These are phyloP conservation scores for Drosophila azteca DNA, from an alignment of 1,140 invertebrate genomes.

Conservation along the genomic window DNA sequence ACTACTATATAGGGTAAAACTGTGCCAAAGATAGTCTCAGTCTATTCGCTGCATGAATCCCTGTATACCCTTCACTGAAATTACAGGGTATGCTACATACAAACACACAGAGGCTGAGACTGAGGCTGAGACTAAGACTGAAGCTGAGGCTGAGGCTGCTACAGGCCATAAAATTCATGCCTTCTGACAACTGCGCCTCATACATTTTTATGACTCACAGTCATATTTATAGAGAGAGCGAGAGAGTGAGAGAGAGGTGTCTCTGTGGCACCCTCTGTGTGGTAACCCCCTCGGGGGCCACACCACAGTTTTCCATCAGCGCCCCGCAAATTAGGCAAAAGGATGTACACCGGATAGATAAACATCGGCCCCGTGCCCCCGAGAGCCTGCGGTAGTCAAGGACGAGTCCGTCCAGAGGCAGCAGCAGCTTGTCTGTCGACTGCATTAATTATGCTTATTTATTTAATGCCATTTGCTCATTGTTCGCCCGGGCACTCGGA, in stretches of 20 bases:
- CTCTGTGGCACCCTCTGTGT: not conserved
- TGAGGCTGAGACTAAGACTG: too few relatives aligned
- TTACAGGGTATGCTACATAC: too few relatives aligned
- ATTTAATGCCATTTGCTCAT: slow-evolving; percentile 37
- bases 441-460: slow-evolving; percentile 59
- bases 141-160: too few relatives aligned
- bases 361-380: not conserved
- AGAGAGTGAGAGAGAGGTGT: not conserved
- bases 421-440: slow-evolving; percentile 24
- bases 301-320: slow-evolving; percentile 21
- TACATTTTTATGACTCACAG: slow-evolving; percentile 54
- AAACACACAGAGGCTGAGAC: too few relatives aligned
- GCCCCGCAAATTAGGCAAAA: slow-evolving; percentile 23
- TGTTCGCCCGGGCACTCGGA: slow-evolving; percentile 2
- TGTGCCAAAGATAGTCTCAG: too few relatives aligned
- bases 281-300: not conserved
- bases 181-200: slow-evolving; percentile 41
- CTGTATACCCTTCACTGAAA: too few relatives aligned
- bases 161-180: slow-evolving; percentile 34
- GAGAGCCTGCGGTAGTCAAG: slow-evolving; percentile 2
- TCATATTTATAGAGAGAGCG: slow-evolving; percentile 38
- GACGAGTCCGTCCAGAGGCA: not conserved
- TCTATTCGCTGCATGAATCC: too few relatives aligned
- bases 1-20: too few relatives aligned
- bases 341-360: slow-evolving; percentile 6